These are phyloP conservation scores for Euschistus heros DNA, from an alignment of 1,140 invertebrate species.

Conservation along the genomic window DNA sequence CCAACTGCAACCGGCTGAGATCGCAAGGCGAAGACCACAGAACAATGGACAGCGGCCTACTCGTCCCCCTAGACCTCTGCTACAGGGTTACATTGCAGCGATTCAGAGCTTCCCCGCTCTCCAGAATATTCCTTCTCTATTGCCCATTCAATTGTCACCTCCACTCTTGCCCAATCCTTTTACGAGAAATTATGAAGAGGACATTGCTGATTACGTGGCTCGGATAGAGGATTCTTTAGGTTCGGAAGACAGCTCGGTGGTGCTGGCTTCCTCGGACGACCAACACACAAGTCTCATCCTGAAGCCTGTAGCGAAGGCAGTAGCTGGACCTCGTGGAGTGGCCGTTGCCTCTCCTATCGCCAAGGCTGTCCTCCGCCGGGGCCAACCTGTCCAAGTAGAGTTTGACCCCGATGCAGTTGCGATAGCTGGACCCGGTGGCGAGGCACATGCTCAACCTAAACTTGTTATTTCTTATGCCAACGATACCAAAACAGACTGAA, in stretches of 20 bases:
- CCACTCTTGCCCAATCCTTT: not conserved
- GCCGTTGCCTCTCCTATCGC: constrained; percentile 57
- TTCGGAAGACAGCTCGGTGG: not conserved
- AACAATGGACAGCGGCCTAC: not conserved
- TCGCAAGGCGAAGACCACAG: not conserved
- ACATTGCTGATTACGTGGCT: not conserved
- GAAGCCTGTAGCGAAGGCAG: constrained; percentile 48
- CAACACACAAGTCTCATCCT: constrained; percentile 41
- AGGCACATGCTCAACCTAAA: constrained; percentile 56
- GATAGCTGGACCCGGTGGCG: constrained; percentile 56
- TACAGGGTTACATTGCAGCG: not conserved
- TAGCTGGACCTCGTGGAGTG: constrained; percentile 48
- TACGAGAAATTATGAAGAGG: not conserved
- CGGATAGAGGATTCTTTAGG: not conserved
- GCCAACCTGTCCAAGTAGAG: constrained; percentile 42
- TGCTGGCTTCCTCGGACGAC: not conserved
- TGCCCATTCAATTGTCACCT: not conserved
- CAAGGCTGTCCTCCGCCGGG: constrained; percentile 41
- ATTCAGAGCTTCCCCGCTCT: not conserved
- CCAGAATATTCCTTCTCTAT: not conserved
- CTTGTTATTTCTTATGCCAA: constrained; percentile 33
- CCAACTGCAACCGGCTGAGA: not conserved
- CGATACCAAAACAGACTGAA: not conserved
- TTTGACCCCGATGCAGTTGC: constrained; percentile 53
- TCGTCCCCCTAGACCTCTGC: not conserved